These are phyloP conservation scores for Phylloscopus trochiloides DNA, from an alignment of 2,113 vertebrate species.

Conservation along the genomic window DNA sequence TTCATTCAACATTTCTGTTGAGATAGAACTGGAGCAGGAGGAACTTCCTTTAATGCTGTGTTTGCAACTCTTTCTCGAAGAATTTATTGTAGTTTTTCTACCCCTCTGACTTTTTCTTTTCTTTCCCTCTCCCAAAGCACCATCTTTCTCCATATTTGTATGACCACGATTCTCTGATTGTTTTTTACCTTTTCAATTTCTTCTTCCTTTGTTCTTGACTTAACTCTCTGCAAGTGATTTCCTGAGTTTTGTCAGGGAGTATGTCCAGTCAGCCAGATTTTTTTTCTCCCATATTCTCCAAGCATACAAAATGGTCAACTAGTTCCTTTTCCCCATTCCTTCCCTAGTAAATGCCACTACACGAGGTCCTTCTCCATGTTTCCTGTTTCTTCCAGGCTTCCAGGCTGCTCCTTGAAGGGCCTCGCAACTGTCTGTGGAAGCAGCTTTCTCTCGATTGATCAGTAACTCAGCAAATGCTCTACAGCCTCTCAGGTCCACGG, in stretches of 20 bases:
- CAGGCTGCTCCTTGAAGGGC: background rate
- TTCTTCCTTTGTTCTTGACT: background rate
- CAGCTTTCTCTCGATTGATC: background rate
- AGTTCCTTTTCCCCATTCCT: background rate
- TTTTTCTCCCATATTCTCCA: background rate
- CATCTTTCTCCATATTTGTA: background rate
- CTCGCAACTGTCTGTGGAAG: background rate
- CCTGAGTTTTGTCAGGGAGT: background rate
- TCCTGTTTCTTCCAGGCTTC: background rate
- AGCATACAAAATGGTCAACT: background rate
- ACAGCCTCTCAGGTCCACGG: background rate
- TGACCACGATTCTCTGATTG: background rate
- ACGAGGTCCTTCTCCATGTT: background rate
- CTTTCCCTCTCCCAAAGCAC: background rate
- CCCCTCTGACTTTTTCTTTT: background rate
- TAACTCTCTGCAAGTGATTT: background rate
- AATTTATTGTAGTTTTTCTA: background rate
- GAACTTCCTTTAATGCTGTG: background rate
- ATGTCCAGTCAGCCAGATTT: background rate
- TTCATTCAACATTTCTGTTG: background rate
- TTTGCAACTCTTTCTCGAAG: background rate
- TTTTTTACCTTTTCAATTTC: background rate
- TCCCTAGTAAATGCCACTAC: background rate
- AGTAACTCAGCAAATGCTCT: background rate
- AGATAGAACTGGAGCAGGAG: background rate